Base-by-base conservation (phyloP, 2,113 vertebrate genomes). In the Synodontis membranacea region DNA sequence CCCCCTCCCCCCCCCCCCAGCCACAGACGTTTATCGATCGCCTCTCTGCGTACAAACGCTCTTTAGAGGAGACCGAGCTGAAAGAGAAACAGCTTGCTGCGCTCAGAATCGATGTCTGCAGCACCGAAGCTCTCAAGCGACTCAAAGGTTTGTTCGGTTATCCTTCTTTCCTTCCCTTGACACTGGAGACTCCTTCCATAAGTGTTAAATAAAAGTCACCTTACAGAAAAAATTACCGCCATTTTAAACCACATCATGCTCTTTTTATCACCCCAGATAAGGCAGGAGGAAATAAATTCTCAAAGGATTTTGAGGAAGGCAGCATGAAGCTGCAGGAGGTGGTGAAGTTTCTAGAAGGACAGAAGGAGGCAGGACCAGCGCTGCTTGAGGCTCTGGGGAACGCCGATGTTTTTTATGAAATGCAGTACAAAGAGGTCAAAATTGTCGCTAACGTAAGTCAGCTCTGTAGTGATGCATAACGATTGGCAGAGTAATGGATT, bases 381-480 rank as follows among this genome's bases (percentile, higher is more conserved):
- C 93, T 99, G 42, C 95, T 97, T 0, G 98, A 99, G 86, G 96
- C 96, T 15, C 90, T 99, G 86, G 97, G 97, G 91, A 99, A 99
- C 0, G 97, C 98, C 0, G 97, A 98, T 1, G 96, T 99, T 81
- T 99, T 99, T 90, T 99, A 99, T 0, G 97, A 99, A 92, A 98
- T 96, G 23, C 98, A 99, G 87, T 99, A 98, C 90, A 99, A 98
- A 88, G 98, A 99, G 87, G 98, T 99, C 80, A 99, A 99, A 92
- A 97, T 99, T 74, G 97, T 99, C 11, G 98, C 97, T 8, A 99
- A 99, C 14, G 98, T 99, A 91, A 98, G 98, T 96, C 50, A 0
- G 25, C 42, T 31, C 83, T 25, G 31, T 34, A 19, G 23, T 46
- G 72, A 46, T 25, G 1, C 10, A 12, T 28, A n/a, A 17, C 14